These are phyloP conservation scores for Addax nasomaculatus DNA, from an alignment of 2,113 vertebrate genomes.

Conservation along the genomic window DNA sequence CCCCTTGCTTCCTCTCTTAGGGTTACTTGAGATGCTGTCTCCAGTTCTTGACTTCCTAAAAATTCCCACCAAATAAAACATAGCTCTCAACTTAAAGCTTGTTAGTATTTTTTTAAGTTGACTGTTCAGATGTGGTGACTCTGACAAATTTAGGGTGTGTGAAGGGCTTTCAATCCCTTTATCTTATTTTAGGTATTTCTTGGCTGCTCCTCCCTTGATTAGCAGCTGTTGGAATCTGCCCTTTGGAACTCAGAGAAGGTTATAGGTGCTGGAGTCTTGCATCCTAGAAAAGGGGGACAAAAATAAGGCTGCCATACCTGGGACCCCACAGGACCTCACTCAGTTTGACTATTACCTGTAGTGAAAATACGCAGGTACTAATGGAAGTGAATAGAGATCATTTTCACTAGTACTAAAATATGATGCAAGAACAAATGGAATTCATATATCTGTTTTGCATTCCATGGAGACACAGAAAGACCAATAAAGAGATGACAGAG, in stretches of 20 bases:
- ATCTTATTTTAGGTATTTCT: not conserved
- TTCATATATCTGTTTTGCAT: not conserved
- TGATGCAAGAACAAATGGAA: not conserved
- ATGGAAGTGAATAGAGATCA: not conserved
- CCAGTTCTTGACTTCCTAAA: rapidly evolving
- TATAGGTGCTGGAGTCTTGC: not conserved
- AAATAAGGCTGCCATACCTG: not conserved
- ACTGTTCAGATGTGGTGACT: not conserved
- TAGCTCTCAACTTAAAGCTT: not conserved
- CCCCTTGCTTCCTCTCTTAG: not conserved
- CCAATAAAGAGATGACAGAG: not conserved
- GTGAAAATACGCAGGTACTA: not conserved
- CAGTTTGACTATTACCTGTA: not conserved
- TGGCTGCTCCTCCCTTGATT: not conserved
- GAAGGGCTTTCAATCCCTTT: not conserved
- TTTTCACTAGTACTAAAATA: not conserved
- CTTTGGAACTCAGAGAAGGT: not conserved
- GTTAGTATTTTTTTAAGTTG: not conserved
- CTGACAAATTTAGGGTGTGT: not conserved
- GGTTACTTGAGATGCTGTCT: not conserved
- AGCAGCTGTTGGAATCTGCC: not conserved
- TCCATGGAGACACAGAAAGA: not conserved
- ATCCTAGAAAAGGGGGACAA: not conserved
- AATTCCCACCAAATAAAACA: not conserved
- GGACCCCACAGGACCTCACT: not conserved